Conservation (phyloP, 2,113 vertebrate genomes). For the Brachypteracias leptosomus region DNA sequence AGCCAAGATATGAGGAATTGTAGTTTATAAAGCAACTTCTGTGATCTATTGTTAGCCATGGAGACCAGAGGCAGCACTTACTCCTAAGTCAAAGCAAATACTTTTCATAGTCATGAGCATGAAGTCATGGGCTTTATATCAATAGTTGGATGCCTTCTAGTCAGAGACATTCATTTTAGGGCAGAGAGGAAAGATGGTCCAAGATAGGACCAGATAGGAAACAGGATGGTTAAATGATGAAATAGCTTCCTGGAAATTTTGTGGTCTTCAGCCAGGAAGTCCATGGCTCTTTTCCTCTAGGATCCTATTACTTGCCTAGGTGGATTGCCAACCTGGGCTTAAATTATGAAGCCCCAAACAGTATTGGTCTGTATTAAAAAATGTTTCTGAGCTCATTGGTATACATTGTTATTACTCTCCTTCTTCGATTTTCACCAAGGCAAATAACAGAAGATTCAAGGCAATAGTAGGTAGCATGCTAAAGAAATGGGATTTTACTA, state of each 20-base stretch:
- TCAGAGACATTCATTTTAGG: neutral
- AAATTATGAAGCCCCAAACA: neutral
- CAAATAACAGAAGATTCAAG: neutral
- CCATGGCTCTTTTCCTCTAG: neutral
- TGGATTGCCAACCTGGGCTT: neutral
- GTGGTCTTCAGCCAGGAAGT: neutral
- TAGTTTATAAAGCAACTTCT: neutral
- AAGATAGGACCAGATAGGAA: neutral
- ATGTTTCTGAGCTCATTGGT: neutral
- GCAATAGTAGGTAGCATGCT: neutral
- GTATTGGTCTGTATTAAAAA: neutral
- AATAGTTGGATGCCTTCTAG: neutral
- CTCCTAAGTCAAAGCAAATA: neutral
- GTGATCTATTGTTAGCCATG: neutral
- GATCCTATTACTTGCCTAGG: neutral
- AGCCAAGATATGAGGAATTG: neutral
- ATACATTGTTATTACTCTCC: neutral
- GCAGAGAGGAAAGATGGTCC: neutral
- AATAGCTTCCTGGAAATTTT: neutral
- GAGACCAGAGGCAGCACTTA: neutral
- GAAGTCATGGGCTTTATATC: neutral
- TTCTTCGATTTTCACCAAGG: neutral
- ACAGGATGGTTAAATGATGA: neutral
- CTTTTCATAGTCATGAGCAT: neutral
- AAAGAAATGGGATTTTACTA: neutral